These are phyloP conservation scores for Bos javanicus DNA, from an alignment of 2,113 vertebrate genomes.

Conservation along the genomic window DNA sequence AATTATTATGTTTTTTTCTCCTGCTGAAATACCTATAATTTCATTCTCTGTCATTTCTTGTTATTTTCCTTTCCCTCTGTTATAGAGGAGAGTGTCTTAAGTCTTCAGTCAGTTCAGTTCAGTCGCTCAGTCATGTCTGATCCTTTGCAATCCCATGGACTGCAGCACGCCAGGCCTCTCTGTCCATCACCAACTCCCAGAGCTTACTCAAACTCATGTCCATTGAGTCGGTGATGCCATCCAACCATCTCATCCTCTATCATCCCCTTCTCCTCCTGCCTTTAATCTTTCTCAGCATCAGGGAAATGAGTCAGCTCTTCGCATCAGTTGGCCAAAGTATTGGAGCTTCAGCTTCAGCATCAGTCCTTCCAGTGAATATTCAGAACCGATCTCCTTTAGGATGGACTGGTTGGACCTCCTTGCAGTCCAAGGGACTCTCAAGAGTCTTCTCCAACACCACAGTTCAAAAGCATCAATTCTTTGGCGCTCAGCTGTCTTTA, in stretches of 20 bases:
- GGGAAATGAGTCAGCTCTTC: neutral
- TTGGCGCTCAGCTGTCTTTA: rapidly evolving
- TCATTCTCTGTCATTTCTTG: neutral
- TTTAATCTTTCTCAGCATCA: neutral
- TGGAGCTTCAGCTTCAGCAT: too few species aligned
- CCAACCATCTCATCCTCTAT: neutral
- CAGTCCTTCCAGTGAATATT: too few species aligned
- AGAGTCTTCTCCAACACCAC: neutral
- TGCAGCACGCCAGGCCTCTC: neutral
- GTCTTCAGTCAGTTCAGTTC: neutral
- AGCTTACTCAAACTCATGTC: neutral
- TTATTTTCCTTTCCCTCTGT: neutral
- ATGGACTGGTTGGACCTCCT: neutral
- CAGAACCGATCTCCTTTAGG: neutral
- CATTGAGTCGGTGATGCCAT: neutral
- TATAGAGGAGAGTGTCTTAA: neutral
- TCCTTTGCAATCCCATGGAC: neutral
- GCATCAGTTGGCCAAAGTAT: neutral
- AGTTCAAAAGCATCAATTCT: neutral
- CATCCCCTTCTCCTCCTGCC: neutral
- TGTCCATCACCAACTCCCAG: neutral
- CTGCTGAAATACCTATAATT: neutral
- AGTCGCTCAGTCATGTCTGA: neutral
- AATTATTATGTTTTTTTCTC: neutral
- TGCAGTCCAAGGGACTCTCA: neutral